Conservation (phyloP, 2,113 vertebrate genomes). For the Rostratula benghalensis region DNA sequence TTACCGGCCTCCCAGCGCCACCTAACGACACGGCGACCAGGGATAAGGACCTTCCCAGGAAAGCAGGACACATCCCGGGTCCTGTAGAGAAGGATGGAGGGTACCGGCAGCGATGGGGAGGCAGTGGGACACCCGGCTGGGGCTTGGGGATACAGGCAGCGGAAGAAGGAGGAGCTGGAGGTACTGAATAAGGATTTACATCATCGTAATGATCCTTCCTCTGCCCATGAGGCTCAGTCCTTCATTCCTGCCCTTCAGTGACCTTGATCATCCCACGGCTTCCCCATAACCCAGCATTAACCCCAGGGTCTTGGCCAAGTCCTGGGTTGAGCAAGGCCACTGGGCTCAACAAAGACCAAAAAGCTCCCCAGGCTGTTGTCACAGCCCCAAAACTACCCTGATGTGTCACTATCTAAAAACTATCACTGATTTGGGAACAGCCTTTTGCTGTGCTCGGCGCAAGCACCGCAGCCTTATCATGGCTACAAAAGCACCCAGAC, state of each 20-base stretch:
- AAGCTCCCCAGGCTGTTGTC: not conserved
- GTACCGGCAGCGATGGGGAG: accelerated
- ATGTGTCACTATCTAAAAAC: not conserved
- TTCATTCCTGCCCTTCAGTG: not conserved
- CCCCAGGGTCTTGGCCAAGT: not conserved
- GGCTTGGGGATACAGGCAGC: not conserved
- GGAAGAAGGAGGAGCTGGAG: not conserved
- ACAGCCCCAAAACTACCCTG: not conserved
- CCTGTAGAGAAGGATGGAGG: not conserved
- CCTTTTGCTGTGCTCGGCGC: accelerated
- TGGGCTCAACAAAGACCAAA: not conserved
- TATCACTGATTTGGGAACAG: not conserved
- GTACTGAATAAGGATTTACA: not conserved
- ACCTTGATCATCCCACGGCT: not conserved
- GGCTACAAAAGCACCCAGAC: not conserved
- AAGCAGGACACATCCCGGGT: accelerated
- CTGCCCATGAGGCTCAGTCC: not conserved
- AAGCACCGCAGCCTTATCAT: not conserved
- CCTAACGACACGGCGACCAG: not conserved
- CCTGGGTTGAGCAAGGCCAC: not conserved
- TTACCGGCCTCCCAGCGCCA: constrained; percentile 21
- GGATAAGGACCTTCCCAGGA: not conserved
- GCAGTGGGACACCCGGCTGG: not conserved
- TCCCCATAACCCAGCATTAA: not conserved
- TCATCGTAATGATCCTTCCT: not conserved